Conservation (phyloP, 1,140 invertebrate genomes). For the Neelides sp. region DNA sequence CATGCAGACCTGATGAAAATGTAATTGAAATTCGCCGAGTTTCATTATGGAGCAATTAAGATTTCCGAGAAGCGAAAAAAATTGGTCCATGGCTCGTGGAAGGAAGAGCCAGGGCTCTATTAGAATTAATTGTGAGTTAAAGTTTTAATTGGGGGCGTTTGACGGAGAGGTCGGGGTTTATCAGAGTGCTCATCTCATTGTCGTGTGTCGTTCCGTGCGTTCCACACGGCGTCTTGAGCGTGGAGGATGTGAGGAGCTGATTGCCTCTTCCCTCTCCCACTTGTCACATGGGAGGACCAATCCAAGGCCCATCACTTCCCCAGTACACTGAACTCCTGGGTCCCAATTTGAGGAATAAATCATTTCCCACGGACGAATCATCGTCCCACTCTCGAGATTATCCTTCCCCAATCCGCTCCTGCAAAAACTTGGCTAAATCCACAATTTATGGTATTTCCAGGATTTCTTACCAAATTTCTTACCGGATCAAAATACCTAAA, state of each 20-base stretch:
- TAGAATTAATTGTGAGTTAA: slow-evolving; percentile 24
- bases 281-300: slow-evolving; percentile 22
- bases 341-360: slow-evolving; percentile 25
- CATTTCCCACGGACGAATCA: slow-evolving; percentile 24
- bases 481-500: slow-evolving; percentile 17
- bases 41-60: slow-evolving; percentile 26
- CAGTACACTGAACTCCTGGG: slow-evolving; percentile 28
- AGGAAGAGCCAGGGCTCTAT: slow-evolving; percentile 12
- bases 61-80: slow-evolving; percentile 13
- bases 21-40: slow-evolving; percentile 25
- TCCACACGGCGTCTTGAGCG: not conserved
- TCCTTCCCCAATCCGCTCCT: slow-evolving; percentile 1
- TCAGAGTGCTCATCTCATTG: not conserved
- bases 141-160: slow-evolving; percentile 20
- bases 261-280: slow-evolving; percentile 13
- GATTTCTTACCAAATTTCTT: slow-evolving; percentile 19
- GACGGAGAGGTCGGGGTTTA: slow-evolving; percentile 5
- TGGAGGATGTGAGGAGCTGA: not conserved
- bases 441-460: slow-evolving; percentile 23
- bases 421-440: slow-evolving; percentile 11
- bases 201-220: not conserved
- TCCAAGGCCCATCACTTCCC: not conserved
- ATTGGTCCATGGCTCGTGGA: not conserved
- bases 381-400: slow-evolving; percentile 14
- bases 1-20: slow-evolving; percentile 21